These are phyloP conservation scores for Vanacampus margaritifer DNA, from an alignment of 2,113 vertebrate genomes.

Conservation along the genomic window DNA sequence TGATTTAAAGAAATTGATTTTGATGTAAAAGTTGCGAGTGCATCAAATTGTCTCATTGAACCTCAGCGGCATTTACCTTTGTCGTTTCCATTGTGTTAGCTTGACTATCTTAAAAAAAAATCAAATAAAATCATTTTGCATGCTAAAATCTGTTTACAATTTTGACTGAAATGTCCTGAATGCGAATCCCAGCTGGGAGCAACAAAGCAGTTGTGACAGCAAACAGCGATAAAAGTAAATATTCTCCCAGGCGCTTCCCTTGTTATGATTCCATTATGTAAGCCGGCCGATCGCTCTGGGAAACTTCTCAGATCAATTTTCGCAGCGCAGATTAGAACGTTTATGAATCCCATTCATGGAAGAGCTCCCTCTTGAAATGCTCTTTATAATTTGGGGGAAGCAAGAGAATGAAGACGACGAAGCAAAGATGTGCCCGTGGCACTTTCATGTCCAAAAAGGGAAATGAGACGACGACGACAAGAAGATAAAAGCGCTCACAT, in stretches of 20 bases:
- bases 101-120: neutral
- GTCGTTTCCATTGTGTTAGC: neutral
- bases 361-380: conserved; percentile 75
- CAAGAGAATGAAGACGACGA: conserved; percentile 70
- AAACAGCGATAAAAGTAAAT: conserved; percentile 73
- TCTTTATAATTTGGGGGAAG: conserved; percentile 68
- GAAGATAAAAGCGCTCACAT: conserved; percentile 76
- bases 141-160: conserved; percentile 16
- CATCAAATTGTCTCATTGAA: neutral
- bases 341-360: conserved; percentile 78
- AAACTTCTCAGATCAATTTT: conserved; percentile 79
- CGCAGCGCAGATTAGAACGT: conserved; percentile 77
- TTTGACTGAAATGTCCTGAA: conserved; percentile 28
- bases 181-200: conserved; percentile 26
- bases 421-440: conserved; percentile 75
- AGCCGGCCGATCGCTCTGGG: conserved; percentile 73
- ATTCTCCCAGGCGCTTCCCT: conserved; percentile 63
- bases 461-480: conserved; percentile 45
- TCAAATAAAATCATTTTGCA: neutral
- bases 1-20: too few relatives aligned
- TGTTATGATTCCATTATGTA: conserved; percentile 70
- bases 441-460: conserved; percentile 70
- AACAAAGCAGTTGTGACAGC: conserved; percentile 28
- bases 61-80: neutral
- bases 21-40: too few relatives aligned